phyloP scores from a whole-genome alignment of 2,797 vertebrate species.

The Mormyrus proboscirostris region DNA sequence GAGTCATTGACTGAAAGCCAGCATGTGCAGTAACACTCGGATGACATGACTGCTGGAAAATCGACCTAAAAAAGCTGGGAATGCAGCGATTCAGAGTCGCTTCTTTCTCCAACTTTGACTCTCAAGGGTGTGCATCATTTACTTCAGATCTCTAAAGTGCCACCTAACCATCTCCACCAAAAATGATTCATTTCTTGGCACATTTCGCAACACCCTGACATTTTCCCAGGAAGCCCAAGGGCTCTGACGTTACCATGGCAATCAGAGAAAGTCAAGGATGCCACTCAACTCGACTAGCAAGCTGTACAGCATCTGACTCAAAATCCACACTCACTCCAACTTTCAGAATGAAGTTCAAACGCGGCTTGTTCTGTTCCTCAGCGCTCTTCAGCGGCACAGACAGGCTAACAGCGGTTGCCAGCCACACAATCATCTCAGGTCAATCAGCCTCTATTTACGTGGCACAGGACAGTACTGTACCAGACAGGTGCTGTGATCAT shows the following conservation, averaged over 20 bases:
- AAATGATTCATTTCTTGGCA: not conserved
- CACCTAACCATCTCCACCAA: not conserved
- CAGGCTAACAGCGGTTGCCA: not conserved
- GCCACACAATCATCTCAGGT: not conserved
- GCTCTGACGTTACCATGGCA: slow-evolving; percentile 18
- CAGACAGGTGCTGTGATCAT: not conserved
- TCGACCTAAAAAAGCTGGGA: not conserved
- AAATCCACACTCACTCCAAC: slow-evolving; percentile 2
- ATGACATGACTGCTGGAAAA: not conserved
- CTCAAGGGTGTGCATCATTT: not conserved
- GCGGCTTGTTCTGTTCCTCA: not conserved
- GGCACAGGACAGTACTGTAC: not conserved
- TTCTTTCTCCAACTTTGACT: not conserved
- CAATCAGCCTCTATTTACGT: not conserved
- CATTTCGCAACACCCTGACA: not conserved
- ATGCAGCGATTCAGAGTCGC: not conserved
- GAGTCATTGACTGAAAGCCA: not conserved
- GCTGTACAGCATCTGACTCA: not conserved
- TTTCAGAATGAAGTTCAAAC: not conserved
- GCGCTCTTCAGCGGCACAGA: not conserved
- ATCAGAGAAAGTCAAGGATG: slow-evolving; percentile 17
- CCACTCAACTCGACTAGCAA: not conserved
- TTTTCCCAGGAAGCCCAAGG: not conserved
- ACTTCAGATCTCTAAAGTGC: not conserved
- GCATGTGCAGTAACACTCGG: not conserved